A percentile compares a stretch with the other conserved stretches of the same genome.
Conservation (phyloP, 1,140 invertebrate species). For the Meloidogyne floridensis region DNA sequence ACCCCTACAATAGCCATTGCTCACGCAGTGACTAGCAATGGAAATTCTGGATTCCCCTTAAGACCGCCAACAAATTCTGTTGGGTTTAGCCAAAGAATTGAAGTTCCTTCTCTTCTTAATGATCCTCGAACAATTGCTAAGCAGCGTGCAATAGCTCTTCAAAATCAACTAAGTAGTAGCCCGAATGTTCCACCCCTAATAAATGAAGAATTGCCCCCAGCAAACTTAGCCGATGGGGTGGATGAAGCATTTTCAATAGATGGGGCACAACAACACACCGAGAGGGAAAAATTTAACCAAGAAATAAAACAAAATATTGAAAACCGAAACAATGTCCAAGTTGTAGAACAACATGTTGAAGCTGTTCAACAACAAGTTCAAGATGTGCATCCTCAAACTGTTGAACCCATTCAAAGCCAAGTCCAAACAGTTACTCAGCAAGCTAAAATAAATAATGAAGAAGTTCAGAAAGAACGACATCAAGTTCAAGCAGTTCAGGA, state of each 20-base stretch:
- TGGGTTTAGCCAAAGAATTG: neutral
- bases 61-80: slow-evolving; percentile 13
- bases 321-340: neutral
- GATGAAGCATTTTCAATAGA: slow-evolving; percentile 6
- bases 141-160: neutral
- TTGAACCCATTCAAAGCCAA: neutral
- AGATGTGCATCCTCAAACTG: neutral
- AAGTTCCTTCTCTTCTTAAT: neutral
- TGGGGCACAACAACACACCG: neutral
- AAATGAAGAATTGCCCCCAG: neutral
- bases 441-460: neutral
- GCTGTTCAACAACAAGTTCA: slow-evolving; percentile 14
- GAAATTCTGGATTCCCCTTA: neutral
- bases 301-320: neutral
- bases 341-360: neutral
- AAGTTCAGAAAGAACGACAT: neutral
- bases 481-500: neutral
- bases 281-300: neutral
- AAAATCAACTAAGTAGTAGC: neutral
- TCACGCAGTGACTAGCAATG: neutral
- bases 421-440: neutral
- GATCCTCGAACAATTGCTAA: neutral
- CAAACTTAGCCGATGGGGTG: neutral
- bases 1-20: slow-evolving; percentile 14
- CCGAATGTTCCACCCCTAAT: neutral